phyloP scores from a whole-genome alignment of 2,113 vertebrate genomes.

The Petaurus breviceps region DNA sequence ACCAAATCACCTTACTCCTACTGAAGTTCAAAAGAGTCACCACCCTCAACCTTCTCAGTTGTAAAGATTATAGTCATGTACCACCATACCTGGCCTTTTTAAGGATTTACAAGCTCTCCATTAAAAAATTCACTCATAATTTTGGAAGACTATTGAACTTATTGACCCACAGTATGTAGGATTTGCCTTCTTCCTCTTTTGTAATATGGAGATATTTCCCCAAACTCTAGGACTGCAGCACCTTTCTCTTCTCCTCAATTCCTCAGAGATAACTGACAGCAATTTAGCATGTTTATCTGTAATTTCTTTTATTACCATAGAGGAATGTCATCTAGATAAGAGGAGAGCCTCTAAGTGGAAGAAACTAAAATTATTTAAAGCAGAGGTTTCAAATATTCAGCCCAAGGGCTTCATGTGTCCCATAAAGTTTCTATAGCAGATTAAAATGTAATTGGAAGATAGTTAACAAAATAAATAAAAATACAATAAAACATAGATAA shows the following conservation, averaged over 20 bases:
- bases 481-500: neutral
- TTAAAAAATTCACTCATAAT: neutral
- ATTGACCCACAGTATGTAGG: neutral
- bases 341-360: neutral
- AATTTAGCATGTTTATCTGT: neutral
- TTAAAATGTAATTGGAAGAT: neutral
- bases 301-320: neutral
- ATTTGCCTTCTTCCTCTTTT: neutral
- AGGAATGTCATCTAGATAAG: neutral
- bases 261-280: neutral
- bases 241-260: neutral
- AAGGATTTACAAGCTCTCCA: neutral
- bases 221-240: neutral
- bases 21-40: neutral
- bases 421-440: neutral
- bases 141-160: neutral
- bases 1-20: neutral
- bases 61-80: neutral
- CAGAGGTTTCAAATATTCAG: neutral
- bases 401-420: neutral
- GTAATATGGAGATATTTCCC: neutral
- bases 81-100: neutral
- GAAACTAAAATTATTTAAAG: neutral
- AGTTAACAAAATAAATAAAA: neutral
- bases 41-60: neutral